phyloP scores from a whole-genome alignment of 2,888 invertebrate species.

The Spatulosminthurus flaviceps region DNA sequence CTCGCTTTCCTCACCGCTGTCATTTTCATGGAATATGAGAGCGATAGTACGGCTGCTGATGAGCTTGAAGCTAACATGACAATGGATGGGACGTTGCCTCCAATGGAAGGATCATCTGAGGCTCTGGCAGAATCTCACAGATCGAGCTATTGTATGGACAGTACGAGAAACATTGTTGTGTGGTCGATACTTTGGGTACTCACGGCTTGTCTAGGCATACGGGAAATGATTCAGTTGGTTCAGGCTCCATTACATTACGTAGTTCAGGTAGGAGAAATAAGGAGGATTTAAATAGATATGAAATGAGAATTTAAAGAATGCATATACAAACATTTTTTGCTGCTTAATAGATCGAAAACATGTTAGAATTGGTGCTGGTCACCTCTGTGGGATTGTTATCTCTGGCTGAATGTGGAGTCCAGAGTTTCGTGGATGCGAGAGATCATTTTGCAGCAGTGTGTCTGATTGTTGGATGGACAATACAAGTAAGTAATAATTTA shows the following conservation, averaged over 20 bases:
- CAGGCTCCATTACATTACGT: slow-evolving; percentile 63
- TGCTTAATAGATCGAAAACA: slow-evolving; percentile 63
- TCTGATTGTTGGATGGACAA: slow-evolving; percentile 64
- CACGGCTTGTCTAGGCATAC: slow-evolving; percentile 61
- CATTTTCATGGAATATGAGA: slow-evolving; percentile 64
- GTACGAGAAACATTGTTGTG: slow-evolving; percentile 60
- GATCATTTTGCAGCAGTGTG: slow-evolving; percentile 64
- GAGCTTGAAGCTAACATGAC: slow-evolving; percentile 51
- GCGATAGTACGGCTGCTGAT: slow-evolving; percentile 53
- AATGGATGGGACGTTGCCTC: neutral
- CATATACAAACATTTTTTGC: no score
- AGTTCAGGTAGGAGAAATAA: slow-evolving; percentile 62
- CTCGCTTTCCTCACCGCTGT: slow-evolving; percentile 63
- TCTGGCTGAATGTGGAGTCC: slow-evolving; percentile 63
- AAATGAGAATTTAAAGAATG: no score
- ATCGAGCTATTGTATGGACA: slow-evolving; percentile 60
- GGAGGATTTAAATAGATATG: no score
- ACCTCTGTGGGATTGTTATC: slow-evolving; percentile 63
- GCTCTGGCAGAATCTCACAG: slow-evolving; percentile 40
- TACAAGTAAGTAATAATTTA: slow-evolving; percentile 57
- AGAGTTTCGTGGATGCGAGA: slow-evolving; percentile 62
- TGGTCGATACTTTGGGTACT: slow-evolving; percentile 64
- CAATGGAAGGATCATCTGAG: slow-evolving; percentile 25
- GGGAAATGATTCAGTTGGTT: slow-evolving; percentile 63
- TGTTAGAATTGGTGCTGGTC: slow-evolving; percentile 62